Base-by-base conservation (phyloP, 2,888 invertebrate species). In the Leucophora obtusa region DNA sequence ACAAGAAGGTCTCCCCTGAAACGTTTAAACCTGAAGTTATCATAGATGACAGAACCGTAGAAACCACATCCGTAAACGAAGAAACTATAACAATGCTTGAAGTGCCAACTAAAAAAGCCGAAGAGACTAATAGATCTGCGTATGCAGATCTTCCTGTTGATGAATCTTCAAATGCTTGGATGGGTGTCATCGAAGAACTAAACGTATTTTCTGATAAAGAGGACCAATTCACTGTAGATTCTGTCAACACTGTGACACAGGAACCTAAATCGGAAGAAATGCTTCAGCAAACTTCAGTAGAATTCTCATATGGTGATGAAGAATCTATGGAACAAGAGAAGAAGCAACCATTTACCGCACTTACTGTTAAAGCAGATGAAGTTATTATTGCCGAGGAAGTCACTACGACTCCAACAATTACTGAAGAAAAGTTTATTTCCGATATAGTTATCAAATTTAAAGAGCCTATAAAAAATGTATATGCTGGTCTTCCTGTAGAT, bases 121-220 rank as follows among this genome's bases (percentile, higher is more conserved):
- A 72, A 50, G 56, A 78, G 17, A 47, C 76, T 4, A 79, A 80
- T 43, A 82, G 84, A 82, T 7, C 81, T 10, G 83, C 38, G n/a
- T 85, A 86, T 75, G 86, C 84, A 71, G 87, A 85, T 54, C 82
- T 86, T 59, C 86, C 86, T 14, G 81, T 86, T 63, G 86, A 87
- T 78, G 85, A 87, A 28, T 81, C 86, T 2, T 87, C 86, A n/a
- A n/a, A n/a, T 63, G 68, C 85, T 2, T 89, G 88, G 86, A 85
- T 90, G 84, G 71, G 85, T 70, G 84, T 86, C 87, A n/a, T n/a
- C n/a, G n/a, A n/a, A n/a, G n/a, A n/a, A n/a, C n/a, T n/a, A 35
- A 86, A 87, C 73, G 77, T 82, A 24, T 84, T 89, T 54, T 86
- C 88, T 14, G 87, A 87, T 59, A 87, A 89, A 43, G 88, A 88